phyloP scores from a whole-genome alignment of 2,797 vertebrate genomes.

The Clamator glandarius region DNA sequence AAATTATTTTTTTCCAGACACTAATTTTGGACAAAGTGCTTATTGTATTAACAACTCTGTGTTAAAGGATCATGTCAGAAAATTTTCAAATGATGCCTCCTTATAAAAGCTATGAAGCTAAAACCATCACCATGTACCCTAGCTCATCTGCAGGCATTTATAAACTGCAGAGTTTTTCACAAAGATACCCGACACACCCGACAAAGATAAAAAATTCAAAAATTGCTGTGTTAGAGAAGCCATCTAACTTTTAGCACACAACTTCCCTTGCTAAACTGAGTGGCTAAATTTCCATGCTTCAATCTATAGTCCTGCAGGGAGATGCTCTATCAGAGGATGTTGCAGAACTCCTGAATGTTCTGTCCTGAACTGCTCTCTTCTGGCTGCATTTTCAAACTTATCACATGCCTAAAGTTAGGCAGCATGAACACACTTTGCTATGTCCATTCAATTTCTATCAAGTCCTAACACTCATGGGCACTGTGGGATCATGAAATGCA shows the following conservation, averaged over 20 bases:
- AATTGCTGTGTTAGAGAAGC: not conserved
- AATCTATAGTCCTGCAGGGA: not conserved
- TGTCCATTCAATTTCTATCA: not conserved
- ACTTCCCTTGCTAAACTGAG: not conserved
- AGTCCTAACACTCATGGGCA: not conserved
- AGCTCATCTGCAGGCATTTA: not conserved
- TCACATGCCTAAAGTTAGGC: not conserved
- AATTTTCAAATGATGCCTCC: not conserved
- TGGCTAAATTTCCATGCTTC: not conserved
- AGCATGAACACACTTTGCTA: not conserved
- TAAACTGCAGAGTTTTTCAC: not conserved
- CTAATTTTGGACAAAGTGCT: not conserved
- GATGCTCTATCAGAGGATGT: not conserved
- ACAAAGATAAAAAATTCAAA: not conserved
- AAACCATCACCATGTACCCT: not conserved
- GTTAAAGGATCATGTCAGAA: not conserved
- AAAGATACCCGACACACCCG: too few relatives aligned
- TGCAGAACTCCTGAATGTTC: not conserved
- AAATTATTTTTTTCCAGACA: constrained; percentile 12
- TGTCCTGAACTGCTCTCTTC: not conserved
- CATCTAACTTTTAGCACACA: not conserved
- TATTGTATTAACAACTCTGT: not conserved
- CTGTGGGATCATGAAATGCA: constrained; percentile 29
- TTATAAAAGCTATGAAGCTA: not conserved
- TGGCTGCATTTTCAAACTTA: not conserved